A percentile compares a stretch with the other conserved stretches of the same genome.
Conservation (phyloP, 2,797 vertebrate species). For the Rhincodon typus region DNA sequence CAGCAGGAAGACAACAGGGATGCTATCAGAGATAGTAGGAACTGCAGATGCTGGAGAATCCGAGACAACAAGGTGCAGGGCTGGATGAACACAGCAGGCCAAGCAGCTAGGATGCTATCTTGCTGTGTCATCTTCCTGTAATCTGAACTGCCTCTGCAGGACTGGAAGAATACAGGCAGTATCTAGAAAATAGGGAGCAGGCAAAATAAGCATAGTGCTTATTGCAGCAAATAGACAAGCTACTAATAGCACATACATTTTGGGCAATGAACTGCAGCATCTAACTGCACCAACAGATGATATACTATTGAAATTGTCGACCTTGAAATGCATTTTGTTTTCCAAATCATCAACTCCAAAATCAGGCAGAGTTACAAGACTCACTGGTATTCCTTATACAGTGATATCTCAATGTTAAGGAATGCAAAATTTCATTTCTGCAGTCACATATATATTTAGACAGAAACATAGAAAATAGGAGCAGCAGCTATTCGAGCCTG, state of each 20-base stretch:
- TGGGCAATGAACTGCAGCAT: neutral
- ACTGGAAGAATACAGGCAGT: no score
- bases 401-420: neutral
- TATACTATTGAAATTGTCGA: neutral
- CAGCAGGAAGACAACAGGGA: no score
- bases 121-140: no score
- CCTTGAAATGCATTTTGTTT: neutral
- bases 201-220: neutral
- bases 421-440: neutral
- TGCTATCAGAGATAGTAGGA: no score
- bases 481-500: no score
- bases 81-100: no score
- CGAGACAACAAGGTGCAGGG: no score
- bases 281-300: neutral
- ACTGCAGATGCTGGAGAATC: no score
- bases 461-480: no score
- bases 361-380: neutral
- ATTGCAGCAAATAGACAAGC: neutral
- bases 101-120: no score
- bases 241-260: neutral
- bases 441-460: neutral
- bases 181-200: neutral
- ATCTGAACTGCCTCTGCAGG: no score
- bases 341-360: neutral
- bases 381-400: neutral